A percentile compares a stretch with the other conserved stretches of the same genome.
Evolutionary conservation across 2,888 invertebrate genomes (phyloP).

Genomic region (Zhuqinia jingwanae): DNA sequence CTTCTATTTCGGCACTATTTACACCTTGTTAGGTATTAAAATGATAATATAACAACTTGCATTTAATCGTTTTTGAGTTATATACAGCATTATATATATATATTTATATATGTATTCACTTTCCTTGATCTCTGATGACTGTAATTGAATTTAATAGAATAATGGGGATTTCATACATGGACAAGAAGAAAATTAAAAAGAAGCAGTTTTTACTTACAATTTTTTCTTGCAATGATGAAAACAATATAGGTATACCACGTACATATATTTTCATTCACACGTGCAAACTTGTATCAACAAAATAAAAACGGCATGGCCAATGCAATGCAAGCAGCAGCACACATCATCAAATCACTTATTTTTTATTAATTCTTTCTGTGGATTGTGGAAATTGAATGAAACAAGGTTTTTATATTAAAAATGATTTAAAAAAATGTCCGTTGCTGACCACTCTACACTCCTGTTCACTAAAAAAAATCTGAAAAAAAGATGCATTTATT

Average conservation of each 20-base stretch:
- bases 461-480: neutral
- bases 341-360: too few relatives aligned
- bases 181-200: conserved; percentile 22
- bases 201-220: neutral
- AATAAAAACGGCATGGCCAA: neutral
- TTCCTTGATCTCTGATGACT: neutral
- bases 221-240: conserved; percentile 8
- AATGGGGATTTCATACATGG: conserved; percentile 49
- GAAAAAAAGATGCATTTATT: conserved; percentile 21
- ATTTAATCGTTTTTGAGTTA: neutral
- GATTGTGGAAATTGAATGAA: conserved; percentile 17
- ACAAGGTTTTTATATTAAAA: conserved; percentile 1
- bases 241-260: neutral
- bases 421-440: conserved; percentile 10
- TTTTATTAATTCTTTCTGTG: neutral
- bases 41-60: too few relatives aligned
- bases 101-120: too few relatives aligned
- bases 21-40: too few relatives aligned
- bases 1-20: too few relatives aligned
- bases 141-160: conserved; percentile 43
- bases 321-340: neutral
- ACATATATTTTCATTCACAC: neutral
- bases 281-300: neutral
- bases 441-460: conserved; percentile 38
- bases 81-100: neutral